These are phyloP conservation scores for Prunella fulvescens DNA, from an alignment of 2,113 vertebrate species.

Conservation along the genomic window DNA sequence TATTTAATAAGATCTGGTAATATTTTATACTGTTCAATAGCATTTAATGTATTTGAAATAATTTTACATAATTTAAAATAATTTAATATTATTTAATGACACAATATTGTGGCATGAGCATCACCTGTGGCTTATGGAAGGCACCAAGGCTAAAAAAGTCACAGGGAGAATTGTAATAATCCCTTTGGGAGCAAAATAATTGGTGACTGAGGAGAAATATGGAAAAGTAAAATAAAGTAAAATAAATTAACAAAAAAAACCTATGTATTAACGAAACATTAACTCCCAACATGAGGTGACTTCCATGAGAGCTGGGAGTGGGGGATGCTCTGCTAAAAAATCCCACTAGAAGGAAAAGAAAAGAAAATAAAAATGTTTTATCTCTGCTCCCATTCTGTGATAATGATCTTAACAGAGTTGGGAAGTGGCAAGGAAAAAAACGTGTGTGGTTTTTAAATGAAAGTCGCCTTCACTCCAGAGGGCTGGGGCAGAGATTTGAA, in stretches of 20 bases:
- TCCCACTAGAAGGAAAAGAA: background rate
- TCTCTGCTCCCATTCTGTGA: background rate
- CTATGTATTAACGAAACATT: conserved; percentile 26
- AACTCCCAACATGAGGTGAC: conserved; percentile 13
- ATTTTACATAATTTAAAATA: background rate
- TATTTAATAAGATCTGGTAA: background rate
- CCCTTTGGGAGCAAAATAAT: background rate
- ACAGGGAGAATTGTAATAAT: background rate
- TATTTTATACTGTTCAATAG: background rate
- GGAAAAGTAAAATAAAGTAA: background rate
- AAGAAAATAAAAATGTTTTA: conserved; percentile 37
- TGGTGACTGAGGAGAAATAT: background rate
- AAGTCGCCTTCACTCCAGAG: background rate
- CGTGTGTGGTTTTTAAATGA: conserved; percentile 14
- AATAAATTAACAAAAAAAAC: background rate
- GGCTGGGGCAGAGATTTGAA: background rate
- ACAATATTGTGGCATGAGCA: rapidly evolving
- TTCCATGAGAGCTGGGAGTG: background rate
- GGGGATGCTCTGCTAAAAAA: background rate
- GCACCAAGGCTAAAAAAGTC: background rate
- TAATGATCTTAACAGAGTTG: background rate
- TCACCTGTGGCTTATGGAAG: background rate
- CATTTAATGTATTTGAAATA: background rate
- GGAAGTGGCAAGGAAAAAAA: background rate
- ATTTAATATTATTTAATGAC: background rate